These are phyloP conservation scores for Trachelus troglodyta DNA, from an alignment of 2,888 invertebrate genomes.

Conservation along the genomic window DNA sequence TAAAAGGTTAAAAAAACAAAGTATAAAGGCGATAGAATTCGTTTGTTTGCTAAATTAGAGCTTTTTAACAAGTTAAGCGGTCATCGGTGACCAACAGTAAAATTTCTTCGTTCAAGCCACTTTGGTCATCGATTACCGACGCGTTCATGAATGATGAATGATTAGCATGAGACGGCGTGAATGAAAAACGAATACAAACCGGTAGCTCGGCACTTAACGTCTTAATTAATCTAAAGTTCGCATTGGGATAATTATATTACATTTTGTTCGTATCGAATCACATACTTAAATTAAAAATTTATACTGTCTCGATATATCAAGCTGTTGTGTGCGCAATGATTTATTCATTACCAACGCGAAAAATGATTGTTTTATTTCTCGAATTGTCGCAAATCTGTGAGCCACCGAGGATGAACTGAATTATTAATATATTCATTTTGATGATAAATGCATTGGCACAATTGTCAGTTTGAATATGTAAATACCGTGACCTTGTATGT, in stretches of 20 bases:
- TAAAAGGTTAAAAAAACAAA: not conserved
- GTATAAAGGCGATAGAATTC: not conserved
- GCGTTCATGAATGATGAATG: too few relatives aligned
- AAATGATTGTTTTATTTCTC: not conserved
- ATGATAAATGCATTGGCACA: conserved; percentile 33
- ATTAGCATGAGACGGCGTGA: too few relatives aligned
- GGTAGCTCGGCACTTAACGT: not conserved
- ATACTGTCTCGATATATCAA: not conserved
- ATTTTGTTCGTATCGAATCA: not conserved
- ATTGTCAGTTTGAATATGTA: conserved; percentile 9
- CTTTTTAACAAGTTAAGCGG: too few relatives aligned
- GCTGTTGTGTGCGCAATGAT: not conserved
- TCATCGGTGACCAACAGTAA: too few relatives aligned
- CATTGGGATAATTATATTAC: not conserved
- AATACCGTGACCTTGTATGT: not conserved
- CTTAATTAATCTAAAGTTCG: not conserved
- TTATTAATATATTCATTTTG: conserved; percentile 1
- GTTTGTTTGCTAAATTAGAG: not conserved
- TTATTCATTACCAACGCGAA: not conserved
- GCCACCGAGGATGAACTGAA: not conserved
- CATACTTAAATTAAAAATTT: not conserved
- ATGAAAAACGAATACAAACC: too few relatives aligned
- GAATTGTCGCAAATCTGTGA: not conserved
- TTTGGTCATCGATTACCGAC: too few relatives aligned
- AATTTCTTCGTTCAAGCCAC: too few relatives aligned